These are phyloP conservation scores for Panzeria rudis DNA, from an alignment of 2,888 invertebrate species.

Conservation along the genomic window DNA sequence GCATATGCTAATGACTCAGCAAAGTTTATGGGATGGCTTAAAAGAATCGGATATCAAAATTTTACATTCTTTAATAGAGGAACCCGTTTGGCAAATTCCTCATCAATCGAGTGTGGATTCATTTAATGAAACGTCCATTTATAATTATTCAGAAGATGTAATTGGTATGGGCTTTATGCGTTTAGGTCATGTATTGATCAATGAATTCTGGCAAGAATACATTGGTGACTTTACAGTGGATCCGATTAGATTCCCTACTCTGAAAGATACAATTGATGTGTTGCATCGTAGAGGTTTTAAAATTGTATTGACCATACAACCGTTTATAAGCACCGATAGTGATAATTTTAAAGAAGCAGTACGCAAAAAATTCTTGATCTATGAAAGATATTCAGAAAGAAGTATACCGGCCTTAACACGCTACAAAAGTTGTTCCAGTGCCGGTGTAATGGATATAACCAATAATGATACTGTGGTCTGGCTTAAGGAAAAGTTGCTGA, in stretches of 20 bases:
- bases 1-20: constrained; percentile 91
- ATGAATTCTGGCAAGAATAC: constrained; percentile 92
- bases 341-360: constrained; percentile 92
- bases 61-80: constrained; percentile 90
- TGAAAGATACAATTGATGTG: constrained; percentile 91
- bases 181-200: constrained; percentile 91
- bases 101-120: constrained; percentile 84
- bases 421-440: constrained; percentile 91
- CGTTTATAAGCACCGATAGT: constrained; percentile 94
- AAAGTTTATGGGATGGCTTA: constrained; percentile 92
- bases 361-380: constrained; percentile 89
- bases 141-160: constrained; percentile 93
- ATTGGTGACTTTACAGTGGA: constrained; percentile 95
- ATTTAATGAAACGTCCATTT: constrained; percentile 88
- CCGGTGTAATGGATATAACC: constrained; percentile 94
- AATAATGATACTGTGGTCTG: constrained; percentile 92
- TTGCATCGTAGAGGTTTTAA: constrained; percentile 93
- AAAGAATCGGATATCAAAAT: constrained; percentile 90
- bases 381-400: constrained; percentile 91
- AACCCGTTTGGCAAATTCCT: constrained; percentile 94
- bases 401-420: constrained; percentile 92
- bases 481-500: constrained; percentile 89
- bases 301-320: constrained; percentile 94
- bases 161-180: constrained; percentile 91
- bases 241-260: constrained; percentile 89